Conservation (phyloP, 1,140 invertebrate genomes). For the Megalonaias nervosa region DNA sequence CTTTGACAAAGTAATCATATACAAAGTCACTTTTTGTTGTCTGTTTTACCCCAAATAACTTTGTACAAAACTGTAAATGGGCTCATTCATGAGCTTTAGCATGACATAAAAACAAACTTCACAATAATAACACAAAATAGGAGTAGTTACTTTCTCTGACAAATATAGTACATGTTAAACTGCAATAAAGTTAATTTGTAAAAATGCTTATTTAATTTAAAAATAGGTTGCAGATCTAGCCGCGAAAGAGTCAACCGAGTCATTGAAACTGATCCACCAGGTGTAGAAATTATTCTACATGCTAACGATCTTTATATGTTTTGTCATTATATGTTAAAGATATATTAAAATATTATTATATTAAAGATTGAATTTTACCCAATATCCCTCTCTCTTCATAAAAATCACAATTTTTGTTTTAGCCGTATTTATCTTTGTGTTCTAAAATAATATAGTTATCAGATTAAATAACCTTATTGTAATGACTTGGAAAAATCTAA, state of each 20-base stretch:
- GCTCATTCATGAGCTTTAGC: background rate
- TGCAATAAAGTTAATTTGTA: constrained; percentile 9
- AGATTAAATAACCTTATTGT: background rate
- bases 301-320: too few species aligned
- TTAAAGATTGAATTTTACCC: too few species aligned
- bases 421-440: background rate
- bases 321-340: too few species aligned
- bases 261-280: too few species aligned
- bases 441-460: background rate
- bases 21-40: constrained; percentile 1
- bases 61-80: constrained; percentile 15
- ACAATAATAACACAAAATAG: constrained; percentile 5
- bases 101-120: background rate
- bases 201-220: constrained; percentile 21
- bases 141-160: constrained; percentile 8
- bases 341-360: too few species aligned
- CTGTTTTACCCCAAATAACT: background rate
- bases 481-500: background rate
- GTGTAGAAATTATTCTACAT: too few species aligned
- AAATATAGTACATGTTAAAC: constrained; percentile 6
- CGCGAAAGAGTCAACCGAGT: background rate
- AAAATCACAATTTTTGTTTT: background rate
- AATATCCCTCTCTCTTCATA: too few species aligned
- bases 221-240: constrained; percentile 11
- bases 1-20: background rate